Evolutionary conservation across 2,113 vertebrate genomes (phyloP).

Genomic region (Rhabdomys dilectus): DNA sequence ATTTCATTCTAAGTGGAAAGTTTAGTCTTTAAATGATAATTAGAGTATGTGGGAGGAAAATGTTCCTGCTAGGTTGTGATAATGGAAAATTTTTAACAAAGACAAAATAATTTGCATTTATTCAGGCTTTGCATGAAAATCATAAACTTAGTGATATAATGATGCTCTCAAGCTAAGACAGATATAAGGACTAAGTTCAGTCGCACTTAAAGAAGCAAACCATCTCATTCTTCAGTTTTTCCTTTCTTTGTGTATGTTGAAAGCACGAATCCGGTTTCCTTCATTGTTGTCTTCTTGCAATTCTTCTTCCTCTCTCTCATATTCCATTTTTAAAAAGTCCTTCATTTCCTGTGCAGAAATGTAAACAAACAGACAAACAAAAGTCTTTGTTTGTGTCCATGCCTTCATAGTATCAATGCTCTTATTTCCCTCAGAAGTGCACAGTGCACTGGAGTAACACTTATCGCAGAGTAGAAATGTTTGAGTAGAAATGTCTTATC

Average conservation of each 20-base stretch:
- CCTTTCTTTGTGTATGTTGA: neutral
- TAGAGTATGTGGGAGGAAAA: conserved; percentile 19
- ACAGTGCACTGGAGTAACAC: neutral
- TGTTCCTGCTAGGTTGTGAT: neutral
- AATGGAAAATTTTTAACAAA: conserved; percentile 19
- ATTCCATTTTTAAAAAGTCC: neutral
- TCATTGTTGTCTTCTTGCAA: neutral
- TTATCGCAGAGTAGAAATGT: neutral
- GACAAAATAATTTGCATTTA: neutral
- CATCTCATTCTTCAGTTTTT: neutral
- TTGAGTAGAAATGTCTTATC: neutral
- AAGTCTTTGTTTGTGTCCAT: neutral
- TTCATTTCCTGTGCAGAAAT: neutral
- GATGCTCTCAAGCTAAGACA: neutral
- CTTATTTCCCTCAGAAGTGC: neutral
- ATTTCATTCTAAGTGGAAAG: conserved; percentile 37
- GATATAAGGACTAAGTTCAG: neutral
- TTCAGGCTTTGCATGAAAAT: neutral
- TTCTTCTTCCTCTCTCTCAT: neutral
- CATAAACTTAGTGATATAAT: neutral
- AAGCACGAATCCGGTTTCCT: neutral
- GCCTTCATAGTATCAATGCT: neutral
- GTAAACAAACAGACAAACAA: neutral
- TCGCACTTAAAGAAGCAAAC: neutral
- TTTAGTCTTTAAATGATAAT: conserved; percentile 48